These are phyloP conservation scores for Eretmocerus hayati DNA, from an alignment of 2,888 invertebrate genomes.

Conservation along the genomic window DNA sequence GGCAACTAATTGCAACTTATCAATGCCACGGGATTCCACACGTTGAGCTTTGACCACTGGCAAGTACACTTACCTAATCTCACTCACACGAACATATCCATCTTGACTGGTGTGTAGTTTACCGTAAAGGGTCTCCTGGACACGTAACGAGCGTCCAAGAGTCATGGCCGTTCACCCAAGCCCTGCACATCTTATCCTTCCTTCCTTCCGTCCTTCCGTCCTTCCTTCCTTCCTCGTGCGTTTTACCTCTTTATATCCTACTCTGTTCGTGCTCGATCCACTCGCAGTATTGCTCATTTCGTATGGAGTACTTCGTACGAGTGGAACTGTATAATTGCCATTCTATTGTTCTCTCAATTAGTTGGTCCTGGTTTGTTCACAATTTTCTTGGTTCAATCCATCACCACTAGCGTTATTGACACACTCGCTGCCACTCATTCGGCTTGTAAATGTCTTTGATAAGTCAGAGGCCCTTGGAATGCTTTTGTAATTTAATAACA, in stretches of 20 bases:
- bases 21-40: not conserved
- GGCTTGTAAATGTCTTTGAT: no score
- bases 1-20: no score
- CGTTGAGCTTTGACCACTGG: not conserved
- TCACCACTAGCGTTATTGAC: no score
- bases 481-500: no score
- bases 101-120: not conserved
- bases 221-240: slow-evolving; percentile 14
- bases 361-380: no score
- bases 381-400: no score
- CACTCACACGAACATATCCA: not conserved
- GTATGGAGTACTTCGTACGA: no score
- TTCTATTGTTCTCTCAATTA: no score
- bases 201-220: slow-evolving; percentile 17
- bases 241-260: slow-evolving; percentile 15
- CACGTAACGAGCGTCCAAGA: not conserved
- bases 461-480: no score
- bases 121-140: not conserved
- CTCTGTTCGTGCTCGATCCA: not conserved
- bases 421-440: no score
- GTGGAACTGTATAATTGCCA: no score
- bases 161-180: slow-evolving; percentile 3
- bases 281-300: no score
- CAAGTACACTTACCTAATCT: not conserved
- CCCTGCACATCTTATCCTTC: slow-evolving; percentile 23